phyloP scores from a whole-genome alignment of 2,113 vertebrate genomes.

The Coturnix japonica region DNA sequence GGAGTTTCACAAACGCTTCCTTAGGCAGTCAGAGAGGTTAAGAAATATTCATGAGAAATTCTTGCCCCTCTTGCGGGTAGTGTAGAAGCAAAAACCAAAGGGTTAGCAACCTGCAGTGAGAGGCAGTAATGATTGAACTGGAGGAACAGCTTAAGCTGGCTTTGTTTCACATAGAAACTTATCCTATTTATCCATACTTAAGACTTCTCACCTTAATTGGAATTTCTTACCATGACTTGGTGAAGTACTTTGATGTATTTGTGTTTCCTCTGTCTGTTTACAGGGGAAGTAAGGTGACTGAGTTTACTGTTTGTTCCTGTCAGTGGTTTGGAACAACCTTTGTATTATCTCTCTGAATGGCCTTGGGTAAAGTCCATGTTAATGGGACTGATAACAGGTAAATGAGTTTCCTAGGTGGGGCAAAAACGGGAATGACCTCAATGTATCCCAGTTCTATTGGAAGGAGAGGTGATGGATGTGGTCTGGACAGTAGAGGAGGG shows the following conservation, averaged over 20 bases:
- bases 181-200: neutral
- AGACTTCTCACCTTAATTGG: neutral
- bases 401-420: neutral
- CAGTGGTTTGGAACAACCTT: neutral
- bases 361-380: neutral
- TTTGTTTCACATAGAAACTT: neutral
- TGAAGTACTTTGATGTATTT: neutral
- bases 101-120: accelerated
- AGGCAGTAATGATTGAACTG: neutral
- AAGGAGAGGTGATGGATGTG: neutral
- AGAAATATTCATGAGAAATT: neutral
- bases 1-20: neutral
- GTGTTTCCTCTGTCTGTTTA: accelerated
- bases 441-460: neutral
- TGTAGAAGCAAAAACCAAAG: neutral
- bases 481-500: neutral
- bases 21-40: neutral
- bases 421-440: neutral
- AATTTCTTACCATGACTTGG: neutral
- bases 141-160: neutral
- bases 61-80: neutral
- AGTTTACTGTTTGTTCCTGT: neutral
- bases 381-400: neutral
- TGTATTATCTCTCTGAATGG: neutral
- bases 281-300: neutral